These are phyloP conservation scores for Brachionus rotundiformis DNA, from an alignment of 1,140 invertebrate species.

Conservation along the genomic window DNA sequence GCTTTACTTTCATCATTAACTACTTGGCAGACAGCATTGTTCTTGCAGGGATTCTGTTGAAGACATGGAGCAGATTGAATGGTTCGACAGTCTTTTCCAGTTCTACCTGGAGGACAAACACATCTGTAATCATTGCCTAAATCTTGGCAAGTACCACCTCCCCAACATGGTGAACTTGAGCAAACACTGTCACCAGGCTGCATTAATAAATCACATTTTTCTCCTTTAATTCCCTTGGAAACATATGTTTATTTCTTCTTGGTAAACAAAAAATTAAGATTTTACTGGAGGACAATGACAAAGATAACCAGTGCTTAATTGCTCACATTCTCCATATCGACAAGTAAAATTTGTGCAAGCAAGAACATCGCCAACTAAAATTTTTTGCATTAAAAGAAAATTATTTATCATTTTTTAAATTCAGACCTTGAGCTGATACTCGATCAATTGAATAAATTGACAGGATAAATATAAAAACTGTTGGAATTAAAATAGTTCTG, in stretches of 20 bases:
- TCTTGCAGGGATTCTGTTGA: constrained; percentile 34
- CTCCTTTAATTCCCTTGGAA: constrained; percentile 26
- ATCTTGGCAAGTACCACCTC: constrained; percentile 29
- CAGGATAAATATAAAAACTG: background rate
- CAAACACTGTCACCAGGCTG: constrained; percentile 33
- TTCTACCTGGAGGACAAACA: constrained; percentile 9
- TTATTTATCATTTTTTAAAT: background rate
- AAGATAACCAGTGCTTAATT: background rate
- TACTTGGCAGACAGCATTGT: constrained; percentile 37
- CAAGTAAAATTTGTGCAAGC: constrained; percentile 51
- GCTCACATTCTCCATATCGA: constrained; percentile 51
- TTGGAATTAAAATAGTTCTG: background rate
- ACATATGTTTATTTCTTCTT: too few relatives aligned
- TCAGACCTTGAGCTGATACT: constrained; percentile 11
- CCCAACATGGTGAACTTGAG: constrained; percentile 44
- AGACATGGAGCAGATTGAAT: constrained; percentile 51
- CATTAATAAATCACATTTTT: constrained; percentile 19
- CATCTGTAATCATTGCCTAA: constrained; percentile 41
- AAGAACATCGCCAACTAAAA: background rate
- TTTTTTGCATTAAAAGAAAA: background rate
- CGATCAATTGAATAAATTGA: background rate
- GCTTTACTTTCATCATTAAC: background rate
- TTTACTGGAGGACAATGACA: constrained; percentile 48
- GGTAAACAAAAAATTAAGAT: too few relatives aligned
- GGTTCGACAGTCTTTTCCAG: constrained; percentile 46